Conservation (phyloP, 2,797 vertebrate species). For the Chloroceryle amazona region DNA sequence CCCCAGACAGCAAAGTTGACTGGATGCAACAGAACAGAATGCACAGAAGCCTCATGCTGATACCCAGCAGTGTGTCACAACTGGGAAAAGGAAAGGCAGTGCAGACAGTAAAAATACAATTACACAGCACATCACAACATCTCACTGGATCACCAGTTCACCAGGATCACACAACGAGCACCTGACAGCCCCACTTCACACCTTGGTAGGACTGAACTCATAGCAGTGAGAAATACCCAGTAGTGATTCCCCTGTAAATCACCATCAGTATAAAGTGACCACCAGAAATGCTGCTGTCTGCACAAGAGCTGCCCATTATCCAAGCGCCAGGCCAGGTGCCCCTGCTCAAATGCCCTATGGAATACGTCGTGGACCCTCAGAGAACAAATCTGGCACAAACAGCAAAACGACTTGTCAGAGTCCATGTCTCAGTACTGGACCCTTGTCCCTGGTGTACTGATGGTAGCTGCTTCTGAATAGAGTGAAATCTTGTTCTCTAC, state of each 20-base stretch:
- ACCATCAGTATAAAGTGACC: neutral
- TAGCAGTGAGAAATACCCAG: neutral
- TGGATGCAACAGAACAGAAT: neutral
- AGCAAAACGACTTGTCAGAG: neutral
- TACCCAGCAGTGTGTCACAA: neutral
- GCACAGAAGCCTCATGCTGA: neutral
- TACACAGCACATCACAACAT: neutral
- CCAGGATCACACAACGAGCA: neutral
- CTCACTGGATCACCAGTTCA: neutral
- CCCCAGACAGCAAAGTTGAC: neutral
- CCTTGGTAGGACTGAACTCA: neutral
- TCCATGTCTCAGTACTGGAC: neutral
- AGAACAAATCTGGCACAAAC: neutral
- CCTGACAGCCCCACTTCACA: neutral
- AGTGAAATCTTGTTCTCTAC: neutral
- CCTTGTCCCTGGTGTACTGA: neutral
- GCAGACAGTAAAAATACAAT: neutral
- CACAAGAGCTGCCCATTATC: neutral
- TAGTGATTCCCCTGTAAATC: neutral
- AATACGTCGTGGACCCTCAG: neutral
- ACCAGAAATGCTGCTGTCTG: neutral
- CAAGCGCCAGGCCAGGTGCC: neutral
- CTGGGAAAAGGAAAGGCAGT: neutral
- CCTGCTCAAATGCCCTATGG: no score
- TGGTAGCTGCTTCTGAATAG: neutral